phyloP scores from a whole-genome alignment of 1,140 invertebrate genomes.

The Asobara japonica region DNA sequence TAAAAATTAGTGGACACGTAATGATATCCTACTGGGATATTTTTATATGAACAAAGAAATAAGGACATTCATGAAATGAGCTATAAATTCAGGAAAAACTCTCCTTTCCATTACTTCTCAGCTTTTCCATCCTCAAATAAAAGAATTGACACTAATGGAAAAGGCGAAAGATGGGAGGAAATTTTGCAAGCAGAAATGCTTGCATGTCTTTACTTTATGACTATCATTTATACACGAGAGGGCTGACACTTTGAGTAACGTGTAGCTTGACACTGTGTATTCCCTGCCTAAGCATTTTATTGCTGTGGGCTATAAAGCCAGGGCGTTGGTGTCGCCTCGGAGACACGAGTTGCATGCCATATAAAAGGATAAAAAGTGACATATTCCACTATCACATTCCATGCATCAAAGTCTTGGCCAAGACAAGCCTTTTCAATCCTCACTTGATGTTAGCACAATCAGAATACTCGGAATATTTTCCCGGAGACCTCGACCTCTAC shows the following conservation, averaged over 20 bases:
- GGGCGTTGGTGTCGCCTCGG: not conserved
- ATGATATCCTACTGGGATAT: too few relatives aligned
- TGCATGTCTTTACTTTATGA: constrained; percentile 4
- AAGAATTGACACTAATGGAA: not conserved
- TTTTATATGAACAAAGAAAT: too few relatives aligned
- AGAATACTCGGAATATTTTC: not conserved
- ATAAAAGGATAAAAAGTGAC: not conserved
- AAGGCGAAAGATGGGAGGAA: not conserved
- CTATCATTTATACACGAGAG: not conserved
- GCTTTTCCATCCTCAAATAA: too few relatives aligned
- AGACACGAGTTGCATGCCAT: not conserved
- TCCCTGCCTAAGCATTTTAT: not conserved
- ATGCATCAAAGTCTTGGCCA: not conserved
- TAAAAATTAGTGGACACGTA: too few relatives aligned
- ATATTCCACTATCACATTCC: not conserved
- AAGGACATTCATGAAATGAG: too few relatives aligned
- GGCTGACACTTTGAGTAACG: not conserved
- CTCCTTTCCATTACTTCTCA: too few relatives aligned
- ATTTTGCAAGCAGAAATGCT: not conserved
- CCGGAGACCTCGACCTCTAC: not conserved
- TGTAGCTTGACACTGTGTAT: not conserved
- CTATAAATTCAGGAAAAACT: too few relatives aligned
- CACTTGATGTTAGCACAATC: not conserved
- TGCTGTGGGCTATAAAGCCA: not conserved
- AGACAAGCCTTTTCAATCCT: not conserved